phyloP scores from a whole-genome alignment of 2,888 invertebrate genomes.

The Napeogenes sylphis region DNA sequence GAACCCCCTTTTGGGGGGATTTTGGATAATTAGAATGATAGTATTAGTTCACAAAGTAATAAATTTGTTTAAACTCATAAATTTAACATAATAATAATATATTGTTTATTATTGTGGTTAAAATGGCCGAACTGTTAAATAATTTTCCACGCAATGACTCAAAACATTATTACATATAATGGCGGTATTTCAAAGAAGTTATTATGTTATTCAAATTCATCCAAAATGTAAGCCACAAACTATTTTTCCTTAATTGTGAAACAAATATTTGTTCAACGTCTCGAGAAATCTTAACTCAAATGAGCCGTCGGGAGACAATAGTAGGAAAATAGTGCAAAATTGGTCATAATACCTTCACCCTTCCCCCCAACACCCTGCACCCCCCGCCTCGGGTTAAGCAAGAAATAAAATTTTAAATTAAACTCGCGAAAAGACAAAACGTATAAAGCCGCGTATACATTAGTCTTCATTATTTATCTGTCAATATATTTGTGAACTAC shows the following conservation, averaged over 20 bases:
- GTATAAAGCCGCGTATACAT: constrained; percentile 33
- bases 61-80: neutral
- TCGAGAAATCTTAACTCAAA: constrained; percentile 44
- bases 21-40: constrained; percentile 14
- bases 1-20: constrained; percentile 47
- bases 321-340: constrained; percentile 65
- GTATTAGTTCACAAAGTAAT: neutral
- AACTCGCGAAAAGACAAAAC: constrained; percentile 70
- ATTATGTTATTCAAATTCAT: too few species aligned
- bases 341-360: constrained; percentile 69
- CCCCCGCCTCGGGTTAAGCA: constrained; percentile 64
- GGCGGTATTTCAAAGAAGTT: too few species aligned
- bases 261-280: constrained; percentile 13
- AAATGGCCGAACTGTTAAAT: too few species aligned
- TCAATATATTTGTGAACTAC: neutral
- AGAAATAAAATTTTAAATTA: constrained; percentile 68
- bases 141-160: too few species aligned
- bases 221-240: too few species aligned
- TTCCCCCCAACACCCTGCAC: constrained; percentile 42
- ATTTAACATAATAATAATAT: too few species aligned
- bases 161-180: too few species aligned
- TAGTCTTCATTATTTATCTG: neutral
- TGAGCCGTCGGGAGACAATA: constrained; percentile 65
- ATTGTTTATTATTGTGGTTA: too few species aligned
- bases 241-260: too few species aligned